These are phyloP conservation scores for Elmis aenea DNA, from an alignment of 2,888 invertebrate species.

Conservation along the genomic window DNA sequence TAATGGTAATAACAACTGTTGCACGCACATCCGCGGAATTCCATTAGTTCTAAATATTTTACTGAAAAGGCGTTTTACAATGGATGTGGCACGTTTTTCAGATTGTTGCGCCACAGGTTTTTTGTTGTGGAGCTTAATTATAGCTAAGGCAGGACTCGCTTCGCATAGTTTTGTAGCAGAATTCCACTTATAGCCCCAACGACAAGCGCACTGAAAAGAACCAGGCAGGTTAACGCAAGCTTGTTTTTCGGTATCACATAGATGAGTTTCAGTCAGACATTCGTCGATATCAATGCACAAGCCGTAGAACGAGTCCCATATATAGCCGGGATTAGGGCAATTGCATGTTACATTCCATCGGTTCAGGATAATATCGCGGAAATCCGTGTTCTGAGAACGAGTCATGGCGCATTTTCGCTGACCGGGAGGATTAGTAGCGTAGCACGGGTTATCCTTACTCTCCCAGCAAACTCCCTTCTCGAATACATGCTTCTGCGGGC, in stretches of 20 bases:
- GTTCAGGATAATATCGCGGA: constrained; percentile 50
- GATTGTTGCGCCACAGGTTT: constrained; percentile 8
- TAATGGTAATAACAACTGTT: too few species aligned
- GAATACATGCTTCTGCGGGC: constrained; percentile 49
- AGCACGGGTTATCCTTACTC: constrained; percentile 52
- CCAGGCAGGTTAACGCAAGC: constrained; percentile 56
- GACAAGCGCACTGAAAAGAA: constrained; percentile 48
- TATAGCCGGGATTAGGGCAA: constrained; percentile 51
- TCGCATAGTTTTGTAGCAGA: constrained; percentile 29
- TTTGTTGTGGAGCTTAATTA: constrained; percentile 30
- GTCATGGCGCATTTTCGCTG: constrained; percentile 38
- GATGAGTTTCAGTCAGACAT: constrained; percentile 45
- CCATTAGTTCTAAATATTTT: constrained; percentile 9
- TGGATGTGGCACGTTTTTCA: constrained; percentile 11
- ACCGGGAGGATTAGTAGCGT: constrained; percentile 36
- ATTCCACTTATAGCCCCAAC: constrained; percentile 47
- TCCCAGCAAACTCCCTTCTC: constrained; percentile 46
- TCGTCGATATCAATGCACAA: constrained; percentile 61
- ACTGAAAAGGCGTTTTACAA: constrained; percentile 10
- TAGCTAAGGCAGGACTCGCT: constrained; percentile 30
- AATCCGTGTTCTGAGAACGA: constrained; percentile 37
- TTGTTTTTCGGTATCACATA: constrained; percentile 46
- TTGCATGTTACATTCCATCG: constrained; percentile 58
- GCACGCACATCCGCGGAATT: too few species aligned
- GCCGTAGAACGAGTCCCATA: constrained; percentile 57